Base-by-base conservation (phyloP, 2,888 invertebrate genomes). In the Cephonodes hylas region DNA sequence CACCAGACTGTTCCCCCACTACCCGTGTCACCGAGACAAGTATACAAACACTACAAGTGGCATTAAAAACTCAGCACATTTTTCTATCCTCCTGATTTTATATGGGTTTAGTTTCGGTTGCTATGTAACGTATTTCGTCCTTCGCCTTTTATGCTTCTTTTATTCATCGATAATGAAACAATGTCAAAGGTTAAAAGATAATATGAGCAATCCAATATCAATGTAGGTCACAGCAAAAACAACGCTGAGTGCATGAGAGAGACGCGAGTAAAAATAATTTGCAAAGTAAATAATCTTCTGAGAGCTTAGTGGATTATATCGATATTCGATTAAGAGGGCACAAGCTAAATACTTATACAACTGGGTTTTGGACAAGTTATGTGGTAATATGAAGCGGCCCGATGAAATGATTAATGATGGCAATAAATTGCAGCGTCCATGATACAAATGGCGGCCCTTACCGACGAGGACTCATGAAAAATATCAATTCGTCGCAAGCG, bases 381-480 rank as follows among this genome's bases (percentile, higher is more conserved):
- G 73, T 74, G 71, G 66, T 69, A 72, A 69, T 69, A 72, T 70
- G 68, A 74, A 75, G 72, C 72, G 70, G 79, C 79, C 83, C 84
- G 81, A 85, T 85, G 80, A 85, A 84, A 87, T 88, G 86, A 90
- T 85, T 83, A 89, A 89, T 86, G 81, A 68, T 53, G 66, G 77
- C 80, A 76, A 89, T 87, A 89, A 88, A 87, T 89, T 83, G 83
- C 86, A 87, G 85, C 74, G 76, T 69, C 77, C 73, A 70, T 75
- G 83, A 84, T 85, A 89, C 86, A 84, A 88, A 88, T 86, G 82
- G 77, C 76, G 77, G 77, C 79, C 77, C 80, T 86, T 84, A 78
- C 72, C 72, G 72, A 69, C 72, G 75, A 85, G 79, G 77, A 75
- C 80, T 84, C 83, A 84, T 83, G 85, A 86, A 88, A 89, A 85